Base-by-base conservation (phyloP, 2,797 vertebrate species). In the Microctenopoma lineatum region DNA sequence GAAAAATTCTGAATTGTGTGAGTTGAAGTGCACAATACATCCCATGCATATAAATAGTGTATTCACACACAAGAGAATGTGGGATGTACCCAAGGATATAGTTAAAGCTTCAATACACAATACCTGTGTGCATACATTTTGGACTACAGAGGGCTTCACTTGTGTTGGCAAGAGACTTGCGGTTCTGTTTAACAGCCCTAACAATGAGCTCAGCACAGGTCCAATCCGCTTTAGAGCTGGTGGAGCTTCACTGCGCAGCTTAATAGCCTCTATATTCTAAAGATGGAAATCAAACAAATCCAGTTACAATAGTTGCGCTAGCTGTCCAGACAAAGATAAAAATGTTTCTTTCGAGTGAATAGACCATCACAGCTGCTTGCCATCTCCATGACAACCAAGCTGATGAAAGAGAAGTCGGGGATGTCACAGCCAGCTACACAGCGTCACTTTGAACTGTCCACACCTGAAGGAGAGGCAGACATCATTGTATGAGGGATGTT, bases 341-440 rank as follows among this genome's bases (percentile, higher is more conserved):
- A 58, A 11, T 42, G 38, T 47, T 61, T 77, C 70, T 63, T 67
- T 56, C 64, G 69, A 80, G 57, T 72, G 59, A 71, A 80, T 36
- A 73, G 60, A 55, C 25, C 12, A 72, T 74, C 57, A 59, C 36
- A 56, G 13, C 36, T 4, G n/a, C 36, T 21, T 53, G 27, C 55
- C 48, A 54, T 68, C 63, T 45, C 66, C 56, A 66, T 79, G 48
- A 61, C 61, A 83, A 70, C 64, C 62, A 57, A 41, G 9, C 11
- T 14, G 62, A 83, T 74, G 59, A 83, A 77, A 83, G 57, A 6
- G 16, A 74, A 80, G 59, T 29, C 50, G 72, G 71, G 39, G 57
- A 58, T 73, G 70, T 59, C 67, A 66, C 41, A 46, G 46, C 39
- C 15, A 0, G n/a, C 8, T 9, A 70, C 32, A 47, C 27, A 4